Base-by-base conservation (phyloP, 1,140 invertebrate species). In the Sogatella furcifera region DNA sequence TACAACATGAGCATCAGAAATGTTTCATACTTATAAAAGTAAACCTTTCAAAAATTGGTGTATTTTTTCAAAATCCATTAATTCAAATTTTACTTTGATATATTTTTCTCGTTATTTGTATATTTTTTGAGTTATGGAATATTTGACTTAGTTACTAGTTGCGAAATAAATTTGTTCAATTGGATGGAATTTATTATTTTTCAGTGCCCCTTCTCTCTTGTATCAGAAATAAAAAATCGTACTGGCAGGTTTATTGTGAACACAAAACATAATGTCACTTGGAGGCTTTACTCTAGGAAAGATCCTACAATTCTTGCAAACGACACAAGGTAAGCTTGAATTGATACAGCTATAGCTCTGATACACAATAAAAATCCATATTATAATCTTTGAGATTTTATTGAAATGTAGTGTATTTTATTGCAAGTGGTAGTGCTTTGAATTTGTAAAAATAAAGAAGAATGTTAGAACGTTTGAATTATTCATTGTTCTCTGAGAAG, bases 131-230 rank as follows among this genome's bases (percentile, higher is more conserved):
- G n/a, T n/a, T n/a, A n/a, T n/a, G n/a, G n/a, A n/a, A n/a, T n/a
- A n/a, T n/a, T n/a, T n/a, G n/a, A n/a, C n/a, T n/a, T n/a, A n/a
- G n/a, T n/a, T n/a, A n/a, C n/a, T n/a, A n/a, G 24, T 6, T 28
- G 6, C 24, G 2, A 6, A 2, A 28, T 28, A 4, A 28, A 28
- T 28, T 28, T 24, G 9, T 55, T 21, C 28, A 28, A 34, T 13
- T 21, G 9, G 28, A 42, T 31, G n/a, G 6, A 38, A 11, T 31
- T 21, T 59, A 13, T 49, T 43, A 57, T 61, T 34, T 62, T 64
- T 34, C 55, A 67, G 65, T 67, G 66, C 54, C 64, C 66, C 9
- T 67, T 63, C 41, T 55, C 62, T 8, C 55, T 52, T n/a, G 52
- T 38, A 38, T 38, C 41, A 13, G 46, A 46, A 21, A 24, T 41